These are phyloP conservation scores for Mnemiopsis leidyi DNA, from an alignment of 37 sponge, comb jelly and placozoan genomes.

Conservation along the genomic window DNA sequence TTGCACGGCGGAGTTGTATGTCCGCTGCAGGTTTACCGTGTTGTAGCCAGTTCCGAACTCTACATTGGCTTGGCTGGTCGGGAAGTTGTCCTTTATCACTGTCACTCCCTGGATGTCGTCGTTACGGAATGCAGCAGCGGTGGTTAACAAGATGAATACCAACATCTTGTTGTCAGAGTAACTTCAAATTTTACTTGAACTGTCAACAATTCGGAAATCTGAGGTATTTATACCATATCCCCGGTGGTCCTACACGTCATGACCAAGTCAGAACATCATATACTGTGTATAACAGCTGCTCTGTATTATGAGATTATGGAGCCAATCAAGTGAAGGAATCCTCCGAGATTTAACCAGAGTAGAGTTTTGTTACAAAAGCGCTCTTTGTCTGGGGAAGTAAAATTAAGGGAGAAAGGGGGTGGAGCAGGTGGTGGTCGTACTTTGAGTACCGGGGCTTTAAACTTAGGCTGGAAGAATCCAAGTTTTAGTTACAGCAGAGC, in stretches of 20 bases:
- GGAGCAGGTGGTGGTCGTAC: background rate
- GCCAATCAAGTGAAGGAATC: background rate
- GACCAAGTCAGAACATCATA: background rate
- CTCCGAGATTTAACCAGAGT: background rate
- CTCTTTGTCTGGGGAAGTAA: background rate
- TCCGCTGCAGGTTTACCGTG: background rate
- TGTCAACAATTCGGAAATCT: too few relatives aligned
- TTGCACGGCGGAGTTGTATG: background rate
- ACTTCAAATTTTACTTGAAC: too few relatives aligned
- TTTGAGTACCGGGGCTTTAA: too few relatives aligned
- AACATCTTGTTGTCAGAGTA: too few relatives aligned
- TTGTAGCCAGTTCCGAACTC: slow-evolving; percentile 25
- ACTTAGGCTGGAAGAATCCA: too few relatives aligned
- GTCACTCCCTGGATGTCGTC: background rate
- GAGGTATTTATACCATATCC: background rate
- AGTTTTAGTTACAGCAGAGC: too few relatives aligned
- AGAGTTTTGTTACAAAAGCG: background rate
- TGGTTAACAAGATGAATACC: background rate
- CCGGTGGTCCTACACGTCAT: background rate
- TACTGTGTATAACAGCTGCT: background rate
- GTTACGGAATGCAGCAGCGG: background rate
- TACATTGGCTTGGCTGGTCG: background rate
- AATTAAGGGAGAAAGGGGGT: background rate
- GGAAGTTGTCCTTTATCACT: background rate
- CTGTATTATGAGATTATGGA: background rate